Evolutionary conservation across 2,888 invertebrate species (phyloP).

Genomic region (Meta bourneti): DNA sequence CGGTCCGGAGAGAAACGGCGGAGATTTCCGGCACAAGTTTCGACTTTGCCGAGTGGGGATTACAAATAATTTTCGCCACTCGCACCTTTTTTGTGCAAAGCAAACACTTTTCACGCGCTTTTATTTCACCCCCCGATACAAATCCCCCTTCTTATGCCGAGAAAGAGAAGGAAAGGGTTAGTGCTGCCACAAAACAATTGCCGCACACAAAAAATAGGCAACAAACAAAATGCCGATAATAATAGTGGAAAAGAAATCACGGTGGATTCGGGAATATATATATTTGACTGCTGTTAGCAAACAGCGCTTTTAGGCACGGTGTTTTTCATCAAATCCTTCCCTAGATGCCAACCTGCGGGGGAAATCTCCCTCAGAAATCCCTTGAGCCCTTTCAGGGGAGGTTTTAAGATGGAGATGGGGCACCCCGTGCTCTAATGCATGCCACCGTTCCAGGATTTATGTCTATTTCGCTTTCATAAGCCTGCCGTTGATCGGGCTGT

Average conservation of each 20-base stretch:
- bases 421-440: slow-evolving; percentile 1
- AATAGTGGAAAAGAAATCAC: slow-evolving; percentile 62
- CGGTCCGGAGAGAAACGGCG: not conserved
- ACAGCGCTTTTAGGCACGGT: slow-evolving; percentile 23
- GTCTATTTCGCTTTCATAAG: not conserved
- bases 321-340: slow-evolving; percentile 69
- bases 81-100: slow-evolving; percentile 53
- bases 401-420: slow-evolving; percentile 29
- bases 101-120: slow-evolving; percentile 69
- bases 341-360: slow-evolving; percentile 29
- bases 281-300: slow-evolving; percentile 45
- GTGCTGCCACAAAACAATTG: slow-evolving; percentile 4
- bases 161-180: slow-evolving; percentile 24
- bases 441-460: not conserved
- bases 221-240: slow-evolving; percentile 68
- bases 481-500: not conserved
- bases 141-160: slow-evolving; percentile 47
- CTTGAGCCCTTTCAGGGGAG: slow-evolving; percentile 62
- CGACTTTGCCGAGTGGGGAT: slow-evolving; percentile 56
- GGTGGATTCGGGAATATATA: slow-evolving; percentile 46
- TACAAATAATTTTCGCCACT: slow-evolving; percentile 71
- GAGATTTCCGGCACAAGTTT: slow-evolving; percentile 24
- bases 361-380: slow-evolving; percentile 63
- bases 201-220: slow-evolving; percentile 4
- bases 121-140: slow-evolving; percentile 60